Percentiles rank a stretch among this genome's conserved stretches.
Conservation (phyloP, 2,113 vertebrate species). For the Malurus melanocephalus region DNA sequence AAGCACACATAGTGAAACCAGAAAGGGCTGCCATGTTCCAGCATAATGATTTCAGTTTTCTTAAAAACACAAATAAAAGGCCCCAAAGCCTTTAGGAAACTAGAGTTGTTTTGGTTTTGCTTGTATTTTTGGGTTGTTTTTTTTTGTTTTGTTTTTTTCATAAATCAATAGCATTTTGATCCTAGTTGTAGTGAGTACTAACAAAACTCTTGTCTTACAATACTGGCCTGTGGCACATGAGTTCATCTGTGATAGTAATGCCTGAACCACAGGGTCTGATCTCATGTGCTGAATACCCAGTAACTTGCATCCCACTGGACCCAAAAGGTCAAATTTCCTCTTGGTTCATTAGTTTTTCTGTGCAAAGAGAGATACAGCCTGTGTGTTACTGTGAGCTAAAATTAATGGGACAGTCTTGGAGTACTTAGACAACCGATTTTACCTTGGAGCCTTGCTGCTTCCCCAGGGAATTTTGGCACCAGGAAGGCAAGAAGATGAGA, state of each 20-base stretch:
- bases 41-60: not conserved
- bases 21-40: not conserved
- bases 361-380: not conserved
- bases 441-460: not conserved
- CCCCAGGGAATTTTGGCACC: not conserved
- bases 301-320: not conserved
- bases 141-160: not conserved
- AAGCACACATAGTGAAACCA: not conserved
- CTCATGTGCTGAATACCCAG: not conserved
- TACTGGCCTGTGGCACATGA: not conserved
- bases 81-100: not conserved
- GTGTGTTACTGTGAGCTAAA: not conserved
- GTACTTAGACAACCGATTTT: not conserved
- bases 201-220: not conserved
- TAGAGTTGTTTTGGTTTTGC: too few species aligned
- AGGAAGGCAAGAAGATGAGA: not conserved
- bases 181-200: not conserved
- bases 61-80: not conserved
- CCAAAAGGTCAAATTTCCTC: not conserved
- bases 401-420: not conserved
- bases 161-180: conserved; percentile 13
- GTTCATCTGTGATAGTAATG: not conserved
- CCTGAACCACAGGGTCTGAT: accelerated
- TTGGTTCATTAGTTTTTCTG: not conserved
- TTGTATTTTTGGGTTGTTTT: too few species aligned